phyloP scores from a whole-genome alignment of 2,797 vertebrate species.

The Diplodus sargus region DNA sequence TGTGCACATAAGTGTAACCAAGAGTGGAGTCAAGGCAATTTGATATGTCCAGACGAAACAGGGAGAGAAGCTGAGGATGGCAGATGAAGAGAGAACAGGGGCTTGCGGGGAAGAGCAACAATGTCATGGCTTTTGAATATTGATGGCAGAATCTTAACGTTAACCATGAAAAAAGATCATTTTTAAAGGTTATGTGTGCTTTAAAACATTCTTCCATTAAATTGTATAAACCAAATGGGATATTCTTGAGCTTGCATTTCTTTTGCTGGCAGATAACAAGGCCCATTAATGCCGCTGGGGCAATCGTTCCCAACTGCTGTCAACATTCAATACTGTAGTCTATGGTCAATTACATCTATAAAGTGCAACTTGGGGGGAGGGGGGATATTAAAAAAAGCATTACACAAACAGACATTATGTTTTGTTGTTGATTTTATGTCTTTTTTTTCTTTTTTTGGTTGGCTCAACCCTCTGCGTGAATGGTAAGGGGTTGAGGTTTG shows the following conservation, averaged over 20 bases:
- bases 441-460: no score
- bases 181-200: not conserved
- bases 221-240: not conserved
- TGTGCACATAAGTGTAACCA: slow-evolving; percentile 21
- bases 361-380: not conserved
- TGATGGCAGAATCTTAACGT: not conserved
- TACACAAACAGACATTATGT: not conserved
- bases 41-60: slow-evolving; percentile 25
- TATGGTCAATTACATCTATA: not conserved
- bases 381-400: not conserved
- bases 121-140: not conserved
- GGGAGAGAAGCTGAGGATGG: not conserved
- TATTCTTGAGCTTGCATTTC: not conserved
- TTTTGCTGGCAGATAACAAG: not conserved
- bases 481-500: not conserved
- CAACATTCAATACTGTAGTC: not conserved
- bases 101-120: not conserved
- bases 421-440: not conserved
- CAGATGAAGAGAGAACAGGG: not conserved
- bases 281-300: not conserved
- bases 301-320: not conserved
- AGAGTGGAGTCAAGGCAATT: slow-evolving; percentile 24
- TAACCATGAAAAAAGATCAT: not conserved
- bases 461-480: no score
- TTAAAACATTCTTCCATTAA: not conserved